Conservation (phyloP, 2,888 invertebrate genomes). For the Anaspis maculata region DNA sequence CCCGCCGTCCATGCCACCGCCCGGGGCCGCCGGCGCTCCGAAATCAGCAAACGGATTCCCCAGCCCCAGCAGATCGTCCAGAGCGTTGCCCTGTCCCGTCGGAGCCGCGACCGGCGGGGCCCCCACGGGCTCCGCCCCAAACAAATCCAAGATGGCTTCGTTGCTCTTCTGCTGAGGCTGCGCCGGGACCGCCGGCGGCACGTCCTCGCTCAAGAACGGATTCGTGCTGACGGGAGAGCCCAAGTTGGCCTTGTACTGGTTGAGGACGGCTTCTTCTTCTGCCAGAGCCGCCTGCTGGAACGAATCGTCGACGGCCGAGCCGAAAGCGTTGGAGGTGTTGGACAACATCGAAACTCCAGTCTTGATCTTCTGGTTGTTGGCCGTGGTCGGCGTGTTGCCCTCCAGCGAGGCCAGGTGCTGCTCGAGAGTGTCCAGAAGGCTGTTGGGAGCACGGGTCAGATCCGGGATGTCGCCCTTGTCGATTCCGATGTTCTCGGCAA, state of each 20-base stretch:
- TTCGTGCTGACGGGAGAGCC: conserved; percentile 75
- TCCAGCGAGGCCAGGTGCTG: conserved; percentile 92
- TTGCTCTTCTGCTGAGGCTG: too few species aligned
- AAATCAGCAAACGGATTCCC: conserved; percentile 25
- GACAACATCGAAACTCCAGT: conserved; percentile 82
- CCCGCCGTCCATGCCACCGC: too few species aligned
- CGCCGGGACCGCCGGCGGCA: conserved; percentile 25
- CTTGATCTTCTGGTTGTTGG: conserved; percentile 80
- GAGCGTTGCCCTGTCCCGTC: conserved; percentile 66
- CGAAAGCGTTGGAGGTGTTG: conserved; percentile 83
- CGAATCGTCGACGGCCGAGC: conserved; percentile 79
- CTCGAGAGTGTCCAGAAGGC: conserved; percentile 93
- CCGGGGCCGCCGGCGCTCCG: conserved; percentile 25
- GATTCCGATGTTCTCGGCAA: conserved; percentile 84
- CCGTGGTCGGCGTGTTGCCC: conserved; percentile 83
- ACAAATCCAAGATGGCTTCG: conserved; percentile 71
- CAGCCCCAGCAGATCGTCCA: conserved; percentile 69
- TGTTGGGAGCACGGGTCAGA: conserved; percentile 95
- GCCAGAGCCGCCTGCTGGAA: conserved; percentile 82
- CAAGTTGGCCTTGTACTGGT: conserved; percentile 86
- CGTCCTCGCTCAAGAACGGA: conserved; percentile 67
- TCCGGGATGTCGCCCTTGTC: conserved; percentile 99
- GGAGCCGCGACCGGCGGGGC: conserved; percentile 30
- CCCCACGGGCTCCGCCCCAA: conserved; percentile 51
- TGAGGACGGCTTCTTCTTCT: conserved; percentile 93